phyloP scores from a whole-genome alignment of 2,797 vertebrate species.

The Gambelia wislizenii region DNA sequence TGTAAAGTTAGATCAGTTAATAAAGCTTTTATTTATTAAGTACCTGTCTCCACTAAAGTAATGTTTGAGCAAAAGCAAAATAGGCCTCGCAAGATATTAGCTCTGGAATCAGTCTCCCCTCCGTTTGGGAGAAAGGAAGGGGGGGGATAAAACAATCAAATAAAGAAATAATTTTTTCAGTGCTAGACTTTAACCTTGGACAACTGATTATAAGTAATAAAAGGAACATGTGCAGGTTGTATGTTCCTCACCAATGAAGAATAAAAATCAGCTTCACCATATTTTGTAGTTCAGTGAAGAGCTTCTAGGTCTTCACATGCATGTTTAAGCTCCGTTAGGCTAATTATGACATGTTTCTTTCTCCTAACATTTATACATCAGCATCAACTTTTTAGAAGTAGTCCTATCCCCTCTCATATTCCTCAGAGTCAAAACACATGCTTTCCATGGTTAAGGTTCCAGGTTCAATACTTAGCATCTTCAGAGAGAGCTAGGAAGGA shows the following conservation, averaged over 20 bases:
- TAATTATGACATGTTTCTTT: neutral
- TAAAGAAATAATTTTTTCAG: neutral
- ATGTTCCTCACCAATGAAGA: neutral
- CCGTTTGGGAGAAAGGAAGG: no score
- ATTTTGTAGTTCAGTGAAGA: neutral
- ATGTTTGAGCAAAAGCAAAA: neutral
- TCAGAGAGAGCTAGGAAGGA: no score
- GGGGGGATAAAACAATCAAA: no score
- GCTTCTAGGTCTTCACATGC: neutral
- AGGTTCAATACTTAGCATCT: no score
- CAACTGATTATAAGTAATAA: neutral
- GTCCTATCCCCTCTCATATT: neutral
- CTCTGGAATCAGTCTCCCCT: neutral
- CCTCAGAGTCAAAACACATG: neutral
- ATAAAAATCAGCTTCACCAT: neutral
- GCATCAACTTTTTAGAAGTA: neutral
- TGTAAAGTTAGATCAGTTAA: neutral
- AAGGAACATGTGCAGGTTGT: neutral
- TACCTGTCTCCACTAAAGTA: neutral
- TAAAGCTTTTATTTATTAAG: neutral
- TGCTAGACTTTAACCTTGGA: no score
- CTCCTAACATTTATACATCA: neutral
- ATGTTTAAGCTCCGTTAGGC: neutral
- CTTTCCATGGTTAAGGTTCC: neutral
- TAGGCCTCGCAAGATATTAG: neutral